phyloP scores from a whole-genome alignment of 2,888 invertebrate genomes.

The Sinelater perroti region DNA sequence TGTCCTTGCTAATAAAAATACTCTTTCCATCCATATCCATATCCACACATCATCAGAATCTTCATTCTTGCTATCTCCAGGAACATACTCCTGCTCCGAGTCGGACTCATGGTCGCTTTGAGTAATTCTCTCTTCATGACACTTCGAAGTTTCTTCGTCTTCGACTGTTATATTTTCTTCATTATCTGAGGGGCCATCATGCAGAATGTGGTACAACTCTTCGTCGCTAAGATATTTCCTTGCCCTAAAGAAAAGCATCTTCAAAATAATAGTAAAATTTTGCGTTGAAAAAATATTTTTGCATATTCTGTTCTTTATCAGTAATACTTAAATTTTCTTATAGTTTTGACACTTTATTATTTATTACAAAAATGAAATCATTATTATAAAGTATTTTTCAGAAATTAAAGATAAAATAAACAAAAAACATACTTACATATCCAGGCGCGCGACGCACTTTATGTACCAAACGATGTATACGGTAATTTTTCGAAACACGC shows the following conservation, averaged over 20 bases:
- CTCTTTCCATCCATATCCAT: too few relatives aligned
- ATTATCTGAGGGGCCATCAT: neutral
- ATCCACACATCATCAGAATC: too few relatives aligned
- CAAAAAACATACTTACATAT: neutral
- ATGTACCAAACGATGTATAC: neutral
- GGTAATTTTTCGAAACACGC: too few relatives aligned
- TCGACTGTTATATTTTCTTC: neutral
- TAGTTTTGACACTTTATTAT: neutral
- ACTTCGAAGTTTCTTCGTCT: neutral
- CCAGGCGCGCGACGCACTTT: neutral
- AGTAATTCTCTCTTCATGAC: neutral
- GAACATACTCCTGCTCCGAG: neutral
- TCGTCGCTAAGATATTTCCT: neutral
- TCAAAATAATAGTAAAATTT: neutral
- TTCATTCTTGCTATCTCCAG: too few relatives aligned
- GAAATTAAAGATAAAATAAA: neutral
- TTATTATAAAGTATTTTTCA: neutral
- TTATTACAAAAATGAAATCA: neutral
- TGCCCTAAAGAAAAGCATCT: neutral
- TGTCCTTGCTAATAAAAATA: too few relatives aligned
- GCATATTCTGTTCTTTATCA: neutral
- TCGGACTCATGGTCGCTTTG: neutral
- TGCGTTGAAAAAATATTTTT: neutral
- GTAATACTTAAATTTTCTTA: neutral
- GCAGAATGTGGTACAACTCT: neutral